A percentile compares a stretch with the other conserved stretches of the same genome.
Conservation (phyloP, 2,797 vertebrate genomes). For the Syncerus caffer region DNA sequence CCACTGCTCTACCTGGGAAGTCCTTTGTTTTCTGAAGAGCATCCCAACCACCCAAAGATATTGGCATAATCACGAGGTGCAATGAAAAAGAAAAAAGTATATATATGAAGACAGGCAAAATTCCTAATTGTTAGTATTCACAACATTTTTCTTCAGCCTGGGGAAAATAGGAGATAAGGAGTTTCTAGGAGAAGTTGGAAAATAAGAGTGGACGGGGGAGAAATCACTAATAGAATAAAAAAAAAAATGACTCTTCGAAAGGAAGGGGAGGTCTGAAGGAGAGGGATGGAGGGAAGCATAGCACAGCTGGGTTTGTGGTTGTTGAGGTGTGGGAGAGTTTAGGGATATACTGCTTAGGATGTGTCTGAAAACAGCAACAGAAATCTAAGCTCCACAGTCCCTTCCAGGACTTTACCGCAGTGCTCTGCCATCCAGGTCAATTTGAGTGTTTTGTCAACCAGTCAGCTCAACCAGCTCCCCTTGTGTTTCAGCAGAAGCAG, state of each 20-base stretch:
- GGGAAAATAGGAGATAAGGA: background rate
- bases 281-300: background rate
- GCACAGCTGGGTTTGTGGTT: background rate
- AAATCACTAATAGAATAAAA: background rate
- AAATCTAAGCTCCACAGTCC: background rate
- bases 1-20: background rate
- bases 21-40: conserved; percentile 14
- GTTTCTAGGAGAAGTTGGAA: background rate
- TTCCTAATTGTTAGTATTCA: background rate
- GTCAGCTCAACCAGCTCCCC: background rate
- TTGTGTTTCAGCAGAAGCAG: background rate
- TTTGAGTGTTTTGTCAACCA: background rate
- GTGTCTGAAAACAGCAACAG: background rate
- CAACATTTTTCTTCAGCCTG: background rate
- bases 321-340: background rate
- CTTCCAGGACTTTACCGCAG: background rate
- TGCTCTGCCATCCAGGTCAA: background rate
- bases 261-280: background rate
- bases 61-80: background rate
- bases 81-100: background rate
- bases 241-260: background rate
- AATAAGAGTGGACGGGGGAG: background rate
- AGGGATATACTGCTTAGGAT: background rate
- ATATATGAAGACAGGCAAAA: background rate
- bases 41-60: background rate